Percentiles rank a stretch among this genome's conserved stretches.
phyloP scores from a whole-genome alignment of 2,797 vertebrate genomes.

The Novumbra hubbsi region DNA sequence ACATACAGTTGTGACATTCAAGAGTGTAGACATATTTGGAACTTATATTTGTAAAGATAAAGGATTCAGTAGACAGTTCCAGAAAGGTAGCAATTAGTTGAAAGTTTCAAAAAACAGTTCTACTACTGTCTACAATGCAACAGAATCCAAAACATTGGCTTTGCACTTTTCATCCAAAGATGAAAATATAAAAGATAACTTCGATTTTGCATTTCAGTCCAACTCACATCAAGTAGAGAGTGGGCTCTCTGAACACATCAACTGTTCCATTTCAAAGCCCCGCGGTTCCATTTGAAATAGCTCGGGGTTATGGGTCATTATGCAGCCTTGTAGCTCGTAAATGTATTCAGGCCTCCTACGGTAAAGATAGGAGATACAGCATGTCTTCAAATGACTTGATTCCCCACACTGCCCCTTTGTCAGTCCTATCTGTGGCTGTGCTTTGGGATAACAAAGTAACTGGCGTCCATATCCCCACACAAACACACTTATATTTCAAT shows the following conservation, averaged over 20 bases:
- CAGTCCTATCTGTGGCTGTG: constrained; percentile 68
- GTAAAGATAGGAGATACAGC: constrained; percentile 70
- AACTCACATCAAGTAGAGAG: constrained; percentile 77
- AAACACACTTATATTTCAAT: constrained; percentile 44
- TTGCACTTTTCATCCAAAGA: constrained; percentile 53
- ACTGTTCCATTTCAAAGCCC: constrained; percentile 74
- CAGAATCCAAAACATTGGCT: constrained; percentile 47
- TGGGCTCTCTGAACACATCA: constrained; percentile 69
- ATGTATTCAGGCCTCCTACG: constrained; percentile 75
- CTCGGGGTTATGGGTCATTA: constrained; percentile 71
- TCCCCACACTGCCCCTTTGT: constrained; percentile 69
- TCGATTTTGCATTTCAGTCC: constrained; percentile 65
- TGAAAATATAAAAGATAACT: constrained; percentile 59
- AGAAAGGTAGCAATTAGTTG: neutral
- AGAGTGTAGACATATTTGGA: neutral
- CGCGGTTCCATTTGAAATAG: constrained; percentile 76
- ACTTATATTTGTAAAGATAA: neutral
- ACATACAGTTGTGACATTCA: neutral
- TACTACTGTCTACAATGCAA: constrained; percentile 37
- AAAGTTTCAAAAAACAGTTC: neutral
- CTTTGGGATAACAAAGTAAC: constrained; percentile 71
- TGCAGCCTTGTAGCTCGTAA: constrained; percentile 70
- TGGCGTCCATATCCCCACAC: constrained; percentile 47
- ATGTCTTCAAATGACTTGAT: constrained; percentile 72
- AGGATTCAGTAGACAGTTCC: neutral